These are phyloP conservation scores for Platypus cylindrus DNA, from an alignment of 2,888 invertebrate genomes.

Conservation along the genomic window DNA sequence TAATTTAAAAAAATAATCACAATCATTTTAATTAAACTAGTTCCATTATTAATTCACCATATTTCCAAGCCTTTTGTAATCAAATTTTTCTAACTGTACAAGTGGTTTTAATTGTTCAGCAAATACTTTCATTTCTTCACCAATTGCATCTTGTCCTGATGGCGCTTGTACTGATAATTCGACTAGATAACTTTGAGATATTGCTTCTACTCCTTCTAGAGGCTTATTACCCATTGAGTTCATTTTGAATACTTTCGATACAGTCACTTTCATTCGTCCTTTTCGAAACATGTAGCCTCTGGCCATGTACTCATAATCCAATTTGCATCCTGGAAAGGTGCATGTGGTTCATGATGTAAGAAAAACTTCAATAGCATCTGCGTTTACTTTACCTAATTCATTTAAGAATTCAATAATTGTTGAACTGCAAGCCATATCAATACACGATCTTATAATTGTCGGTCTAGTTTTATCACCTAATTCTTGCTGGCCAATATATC, in stretches of 20 bases:
- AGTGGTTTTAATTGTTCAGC: constrained; percentile 88
- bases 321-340: constrained; percentile 45
- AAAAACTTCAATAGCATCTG: constrained; percentile 1
- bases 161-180: constrained; percentile 85
- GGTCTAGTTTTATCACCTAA: constrained; percentile 78
- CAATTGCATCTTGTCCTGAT: constrained; percentile 86
- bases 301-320: constrained; percentile 89
- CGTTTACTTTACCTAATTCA: constrained; percentile 53
- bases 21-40: not conserved
- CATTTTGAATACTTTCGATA: constrained; percentile 81
- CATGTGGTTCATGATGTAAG: not conserved
- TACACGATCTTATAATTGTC: constrained; percentile 80
- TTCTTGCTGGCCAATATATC: constrained; percentile 87
- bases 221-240: constrained; percentile 52
- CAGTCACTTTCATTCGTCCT: constrained; percentile 93
- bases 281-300: constrained; percentile 92
- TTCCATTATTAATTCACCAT: constrained; percentile 16
- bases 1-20: constrained; percentile 1
- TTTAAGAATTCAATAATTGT: constrained; percentile 84
- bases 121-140: constrained; percentile 90
- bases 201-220: constrained; percentile 61
- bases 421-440: constrained; percentile 84
- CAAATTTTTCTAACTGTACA: constrained; percentile 85
- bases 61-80: constrained; percentile 60
- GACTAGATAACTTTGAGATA: constrained; percentile 86